These are phyloP conservation scores for Rhinoderma darwinii DNA, from an alignment of 2,113 vertebrate species.

Conservation along the genomic window DNA sequence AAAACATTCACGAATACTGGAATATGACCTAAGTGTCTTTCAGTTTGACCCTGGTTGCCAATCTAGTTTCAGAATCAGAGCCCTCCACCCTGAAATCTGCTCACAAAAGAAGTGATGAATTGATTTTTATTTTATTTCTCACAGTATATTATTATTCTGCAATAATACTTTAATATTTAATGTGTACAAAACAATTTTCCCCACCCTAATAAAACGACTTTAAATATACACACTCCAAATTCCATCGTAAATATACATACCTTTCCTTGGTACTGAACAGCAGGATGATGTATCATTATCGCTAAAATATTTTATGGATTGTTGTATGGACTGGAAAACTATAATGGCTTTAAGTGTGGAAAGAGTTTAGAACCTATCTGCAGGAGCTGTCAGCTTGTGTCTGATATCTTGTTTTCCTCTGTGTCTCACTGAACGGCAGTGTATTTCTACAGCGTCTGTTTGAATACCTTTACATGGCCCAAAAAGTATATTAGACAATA, in stretches of 20 bases:
- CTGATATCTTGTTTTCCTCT: constrained; percentile 21
- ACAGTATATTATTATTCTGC: too few relatives aligned
- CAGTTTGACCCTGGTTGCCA: too few relatives aligned
- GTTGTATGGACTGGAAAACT: constrained; percentile 12
- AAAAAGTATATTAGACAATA: not conserved
- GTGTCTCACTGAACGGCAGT: not conserved
- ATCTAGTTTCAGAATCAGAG: too few relatives aligned
- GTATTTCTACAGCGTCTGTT: not conserved
- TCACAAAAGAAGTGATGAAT: too few relatives aligned
- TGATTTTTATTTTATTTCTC: too few relatives aligned
- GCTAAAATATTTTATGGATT: constrained; percentile 12
- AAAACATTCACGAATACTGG: too few relatives aligned
- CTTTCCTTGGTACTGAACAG: not conserved
- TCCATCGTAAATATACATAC: not conserved
- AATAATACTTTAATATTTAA: too few relatives aligned
- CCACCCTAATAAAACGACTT: not conserved
- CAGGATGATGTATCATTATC: constrained; percentile 18
- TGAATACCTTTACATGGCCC: not conserved
- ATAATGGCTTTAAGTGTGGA: constrained; percentile 4
- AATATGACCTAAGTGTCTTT: too few relatives aligned
- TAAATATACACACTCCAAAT: not conserved
- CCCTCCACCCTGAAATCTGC: too few relatives aligned
- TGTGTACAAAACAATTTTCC: too few relatives aligned
- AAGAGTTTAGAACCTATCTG: constrained; percentile 8
- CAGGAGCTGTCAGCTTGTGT: constrained; percentile 11